A percentile compares a stretch with the other conserved stretches of the same genome.
Conservation (phyloP, 2,113 vertebrate genomes). For the Chaetops frenatus region DNA sequence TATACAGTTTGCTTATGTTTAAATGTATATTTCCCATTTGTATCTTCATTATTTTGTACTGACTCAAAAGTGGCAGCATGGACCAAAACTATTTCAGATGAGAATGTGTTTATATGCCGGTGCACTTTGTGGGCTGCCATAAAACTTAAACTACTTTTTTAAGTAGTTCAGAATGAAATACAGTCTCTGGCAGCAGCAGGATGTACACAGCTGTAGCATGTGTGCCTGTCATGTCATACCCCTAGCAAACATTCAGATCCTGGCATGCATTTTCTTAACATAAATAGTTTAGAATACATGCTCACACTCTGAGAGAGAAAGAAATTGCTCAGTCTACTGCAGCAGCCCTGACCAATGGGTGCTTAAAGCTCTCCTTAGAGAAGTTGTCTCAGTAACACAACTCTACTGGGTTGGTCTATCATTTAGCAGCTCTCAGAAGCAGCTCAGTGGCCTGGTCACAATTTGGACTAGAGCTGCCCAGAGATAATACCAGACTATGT, state of each 20-base stretch:
- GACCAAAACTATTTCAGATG: not conserved
- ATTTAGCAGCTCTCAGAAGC: not conserved
- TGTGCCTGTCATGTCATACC: slow-evolving; percentile 54
- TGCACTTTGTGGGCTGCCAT: slow-evolving; percentile 24
- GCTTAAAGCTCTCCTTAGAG: not conserved
- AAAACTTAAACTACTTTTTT: slow-evolving; percentile 37
- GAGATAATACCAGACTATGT: not conserved
- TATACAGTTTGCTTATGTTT: not conserved
- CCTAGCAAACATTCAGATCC: slow-evolving; percentile 19
- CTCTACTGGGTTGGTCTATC: not conserved
- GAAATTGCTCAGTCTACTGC: not conserved
- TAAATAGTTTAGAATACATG: slow-evolving; percentile 49
- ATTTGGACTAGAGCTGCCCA: not conserved
- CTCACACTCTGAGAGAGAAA: not conserved
- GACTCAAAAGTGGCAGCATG: not conserved
- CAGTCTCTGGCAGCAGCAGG: slow-evolving; percentile 9
- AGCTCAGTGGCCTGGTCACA: not conserved
- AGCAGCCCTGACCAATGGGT: not conserved
- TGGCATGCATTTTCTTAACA: slow-evolving; percentile 47
- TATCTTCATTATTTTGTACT: not conserved
- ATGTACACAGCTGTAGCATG: slow-evolving; percentile 47
- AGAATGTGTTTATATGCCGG: slow-evolving; percentile 22
- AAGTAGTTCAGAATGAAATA: slow-evolving; percentile 43
- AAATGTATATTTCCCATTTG: not conserved
- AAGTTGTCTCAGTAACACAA: not conserved